A percentile compares a stretch with the other conserved stretches of the same genome.
Conservation (phyloP, 2,888 invertebrate genomes). For the Ophion ellenae region DNA sequence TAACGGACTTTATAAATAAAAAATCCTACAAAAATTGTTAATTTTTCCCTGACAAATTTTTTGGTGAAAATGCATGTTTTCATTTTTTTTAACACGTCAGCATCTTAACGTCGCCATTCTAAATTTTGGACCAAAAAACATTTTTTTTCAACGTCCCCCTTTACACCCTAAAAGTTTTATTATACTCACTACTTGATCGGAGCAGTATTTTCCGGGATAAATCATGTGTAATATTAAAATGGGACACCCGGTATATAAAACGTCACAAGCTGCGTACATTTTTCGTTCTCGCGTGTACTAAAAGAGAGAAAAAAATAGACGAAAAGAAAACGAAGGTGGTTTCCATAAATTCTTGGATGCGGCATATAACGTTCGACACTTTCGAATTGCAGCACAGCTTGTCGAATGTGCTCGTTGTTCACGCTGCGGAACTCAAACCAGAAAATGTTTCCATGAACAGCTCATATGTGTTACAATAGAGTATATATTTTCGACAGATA, state of each 20-base stretch:
- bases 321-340: background rate
- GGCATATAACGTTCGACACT: slow-evolving; percentile 11
- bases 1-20: too few species aligned
- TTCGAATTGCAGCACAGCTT: slow-evolving; percentile 30
- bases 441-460: slow-evolving; percentile 10
- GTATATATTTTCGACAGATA: background rate
- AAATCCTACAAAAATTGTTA: too few species aligned
- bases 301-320: background rate
- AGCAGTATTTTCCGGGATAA: too few species aligned
- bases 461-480: background rate
- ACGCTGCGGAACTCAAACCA: background rate
- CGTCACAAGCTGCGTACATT: background rate
- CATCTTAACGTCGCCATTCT: too few species aligned
- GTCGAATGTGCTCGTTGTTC: slow-evolving; percentile 16
- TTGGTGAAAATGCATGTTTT: too few species aligned
- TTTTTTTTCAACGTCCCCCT: too few species aligned
- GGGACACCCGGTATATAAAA: background rate
- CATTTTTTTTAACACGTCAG: too few species aligned
- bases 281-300: background rate
- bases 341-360: slow-evolving; percentile 24
- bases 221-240: too few species aligned
- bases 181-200: too few species aligned
- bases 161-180: too few species aligned
- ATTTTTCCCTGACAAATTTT: too few species aligned
- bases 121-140: too few species aligned